Conservation (phyloP, 2,888 invertebrate genomes). For the Thymelicus sylvestris region DNA sequence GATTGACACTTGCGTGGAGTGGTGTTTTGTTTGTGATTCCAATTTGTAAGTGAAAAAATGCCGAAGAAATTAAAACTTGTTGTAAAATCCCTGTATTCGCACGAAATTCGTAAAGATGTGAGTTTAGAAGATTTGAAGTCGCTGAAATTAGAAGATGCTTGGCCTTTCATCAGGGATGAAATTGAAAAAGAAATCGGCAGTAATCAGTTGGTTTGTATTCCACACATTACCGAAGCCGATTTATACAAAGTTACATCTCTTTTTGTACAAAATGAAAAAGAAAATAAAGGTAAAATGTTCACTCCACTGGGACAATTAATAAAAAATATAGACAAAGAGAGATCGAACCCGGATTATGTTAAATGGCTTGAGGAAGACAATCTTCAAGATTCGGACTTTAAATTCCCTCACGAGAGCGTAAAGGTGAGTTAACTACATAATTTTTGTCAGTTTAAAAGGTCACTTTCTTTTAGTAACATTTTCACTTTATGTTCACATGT, state of each 20-base stretch:
- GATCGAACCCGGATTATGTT: conserved; percentile 69
- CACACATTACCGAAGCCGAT: conserved; percentile 80
- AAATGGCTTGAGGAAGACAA: conserved; percentile 69
- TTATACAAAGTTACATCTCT: conserved; percentile 78
- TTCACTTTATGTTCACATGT: conserved; percentile 2
- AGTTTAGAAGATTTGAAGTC: conserved; percentile 74
- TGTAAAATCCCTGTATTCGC: conserved; percentile 78
- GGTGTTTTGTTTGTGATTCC: conserved; percentile 42
- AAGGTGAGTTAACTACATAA: conserved; percentile 52
- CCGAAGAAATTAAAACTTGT: conserved; percentile 81
- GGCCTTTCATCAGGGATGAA: conserved; percentile 83
- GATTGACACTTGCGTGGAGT: conserved; percentile 47
- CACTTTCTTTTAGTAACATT: neutral
- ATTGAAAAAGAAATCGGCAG: conserved; percentile 82
- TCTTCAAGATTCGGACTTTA: conserved; percentile 70
- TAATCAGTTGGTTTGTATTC: conserved; percentile 78
- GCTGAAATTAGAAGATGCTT: conserved; percentile 78
- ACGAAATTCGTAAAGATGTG: conserved; percentile 82
- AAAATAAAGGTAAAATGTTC: conserved; percentile 77
- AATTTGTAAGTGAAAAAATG: conserved; percentile 56
- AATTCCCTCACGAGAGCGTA: conserved; percentile 81
- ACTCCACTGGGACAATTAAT: conserved; percentile 74
- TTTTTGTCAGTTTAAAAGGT: no score
- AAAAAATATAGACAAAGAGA: conserved; percentile 71
- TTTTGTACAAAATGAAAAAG: conserved; percentile 78